These are phyloP conservation scores for Tethea ocularis DNA, from an alignment of 2,888 invertebrate genomes.

Conservation along the genomic window DNA sequence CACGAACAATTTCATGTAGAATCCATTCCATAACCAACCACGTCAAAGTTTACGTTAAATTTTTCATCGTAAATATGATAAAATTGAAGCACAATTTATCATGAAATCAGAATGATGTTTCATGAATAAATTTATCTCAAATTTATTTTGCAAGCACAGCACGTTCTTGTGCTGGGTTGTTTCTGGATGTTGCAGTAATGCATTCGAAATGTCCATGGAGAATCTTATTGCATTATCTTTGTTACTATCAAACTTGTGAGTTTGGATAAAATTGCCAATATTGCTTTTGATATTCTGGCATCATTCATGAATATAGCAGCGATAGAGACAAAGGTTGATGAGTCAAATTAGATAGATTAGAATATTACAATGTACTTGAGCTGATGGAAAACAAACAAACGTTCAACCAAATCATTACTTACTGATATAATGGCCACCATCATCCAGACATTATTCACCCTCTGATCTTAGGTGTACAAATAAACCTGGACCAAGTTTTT, in stretches of 20 bases:
- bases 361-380: too few species aligned
- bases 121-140: conserved; percentile 30
- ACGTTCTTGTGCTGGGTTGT: conserved; percentile 25
- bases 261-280: not conserved
- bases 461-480: too few species aligned
- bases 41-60: not conserved
- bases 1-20: not conserved
- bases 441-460: too few species aligned
- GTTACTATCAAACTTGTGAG: not conserved
- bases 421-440: too few species aligned
- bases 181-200: conserved; percentile 10
- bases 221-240: not conserved
- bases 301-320: too few species aligned
- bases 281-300: not conserved
- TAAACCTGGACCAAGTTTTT: too few species aligned
- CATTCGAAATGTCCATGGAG: not conserved
- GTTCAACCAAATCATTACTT: too few species aligned
- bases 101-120: conserved; percentile 12
- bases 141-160: conserved; percentile 26
- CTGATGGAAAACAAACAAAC: too few species aligned
- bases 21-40: not conserved
- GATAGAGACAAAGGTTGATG: too few species aligned
- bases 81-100: conserved; percentile 6
- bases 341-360: too few species aligned
- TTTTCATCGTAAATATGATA: not conserved